Evolutionary conservation across 2,888 invertebrate species (phyloP), one percentile per base, ranked within the genome.

Genomic region (Athalia circularis): DNA sequence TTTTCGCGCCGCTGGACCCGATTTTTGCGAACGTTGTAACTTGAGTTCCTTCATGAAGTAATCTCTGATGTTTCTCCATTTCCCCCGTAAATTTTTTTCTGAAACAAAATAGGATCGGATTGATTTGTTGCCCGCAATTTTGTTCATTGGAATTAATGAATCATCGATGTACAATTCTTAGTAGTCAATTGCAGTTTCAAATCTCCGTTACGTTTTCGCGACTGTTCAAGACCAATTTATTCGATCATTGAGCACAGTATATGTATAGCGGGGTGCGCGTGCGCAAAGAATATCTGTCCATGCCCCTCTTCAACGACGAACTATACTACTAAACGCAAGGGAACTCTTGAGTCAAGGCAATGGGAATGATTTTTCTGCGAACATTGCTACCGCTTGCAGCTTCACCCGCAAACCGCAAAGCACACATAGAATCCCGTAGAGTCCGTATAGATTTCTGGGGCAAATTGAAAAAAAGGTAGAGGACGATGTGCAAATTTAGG

Each of bases 11-110:
- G 79, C 80, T n/a, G 82, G 82, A 5, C 81, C 83, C 2, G 80
- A 52, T 57, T 85, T 84, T 8, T 82, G 80, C 3, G 83, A 80
- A 67, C 83, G 85, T 52, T 86, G 87, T 4, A 85, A 79, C 54
- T 88, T 89, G 8, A 89, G 79, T 76, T 89, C 89, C 78, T 90
- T 90, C 82, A 87, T 89, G 57, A 89, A 90, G 72, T 89, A 89
- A 74, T 89, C 89, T 4, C 89, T 82, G 54, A 89, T 88, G 52
- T 89, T 88, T 74, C 88, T 83, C 89, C 89, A 89, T 78, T 89
- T 89, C 3, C 86, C 85, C 4, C 88, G 85, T 11, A 89, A 79
- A 79, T 82, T 85, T 82, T 87, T 89, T 76, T 87, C 89, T 89
- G 83, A 7, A 87, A 87, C 29, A 45, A 52, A 68, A 70, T n/a